A percentile compares a stretch with the other conserved stretches of the same genome.
Conservation (phyloP, 2,797 vertebrate genomes). For the Selene dorsalis region DNA sequence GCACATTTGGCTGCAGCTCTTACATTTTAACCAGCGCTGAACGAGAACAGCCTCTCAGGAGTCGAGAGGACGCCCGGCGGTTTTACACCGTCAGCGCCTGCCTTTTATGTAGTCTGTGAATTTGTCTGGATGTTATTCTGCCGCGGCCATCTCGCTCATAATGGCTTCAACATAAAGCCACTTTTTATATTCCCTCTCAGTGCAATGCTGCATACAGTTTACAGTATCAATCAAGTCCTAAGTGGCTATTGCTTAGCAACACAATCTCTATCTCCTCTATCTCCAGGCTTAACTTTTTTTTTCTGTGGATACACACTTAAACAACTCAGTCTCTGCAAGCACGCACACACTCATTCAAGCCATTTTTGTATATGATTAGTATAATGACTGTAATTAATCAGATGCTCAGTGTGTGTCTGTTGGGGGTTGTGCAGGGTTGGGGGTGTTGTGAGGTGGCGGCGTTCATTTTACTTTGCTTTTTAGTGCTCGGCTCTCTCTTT, state of each 20-base stretch:
- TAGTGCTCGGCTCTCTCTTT: slow-evolving; percentile 55
- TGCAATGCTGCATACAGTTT: slow-evolving; percentile 46
- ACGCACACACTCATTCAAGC: slow-evolving; percentile 13
- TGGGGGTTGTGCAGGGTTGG: slow-evolving; percentile 7
- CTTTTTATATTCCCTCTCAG: slow-evolving; percentile 48
- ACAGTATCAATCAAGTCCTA: slow-evolving; percentile 63
- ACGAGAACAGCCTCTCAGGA: background rate
- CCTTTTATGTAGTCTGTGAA: slow-evolving; percentile 2
- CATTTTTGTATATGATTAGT: slow-evolving; percentile 70
- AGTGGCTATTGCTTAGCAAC: slow-evolving; percentile 78
- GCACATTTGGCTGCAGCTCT: background rate
- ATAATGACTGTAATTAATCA: slow-evolving; percentile 78
- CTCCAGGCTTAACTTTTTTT: slow-evolving; percentile 47
- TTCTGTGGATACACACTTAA: slow-evolving; percentile 33
- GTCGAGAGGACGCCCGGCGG: background rate
- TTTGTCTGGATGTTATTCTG: background rate
- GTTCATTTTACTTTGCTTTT: slow-evolving; percentile 66
- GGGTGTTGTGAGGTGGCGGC: slow-evolving; percentile 26
- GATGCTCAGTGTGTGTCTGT: slow-evolving; percentile 56
- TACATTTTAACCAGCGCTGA: background rate
- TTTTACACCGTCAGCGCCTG: background rate
- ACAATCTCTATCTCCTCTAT: slow-evolving; percentile 41
- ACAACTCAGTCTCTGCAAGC: slow-evolving; percentile 26
- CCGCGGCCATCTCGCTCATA: slow-evolving; percentile 21
- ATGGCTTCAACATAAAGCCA: slow-evolving; percentile 43